Base-by-base conservation (phyloP, 1,140 invertebrate species). In the Tetramorium alpestre region DNA sequence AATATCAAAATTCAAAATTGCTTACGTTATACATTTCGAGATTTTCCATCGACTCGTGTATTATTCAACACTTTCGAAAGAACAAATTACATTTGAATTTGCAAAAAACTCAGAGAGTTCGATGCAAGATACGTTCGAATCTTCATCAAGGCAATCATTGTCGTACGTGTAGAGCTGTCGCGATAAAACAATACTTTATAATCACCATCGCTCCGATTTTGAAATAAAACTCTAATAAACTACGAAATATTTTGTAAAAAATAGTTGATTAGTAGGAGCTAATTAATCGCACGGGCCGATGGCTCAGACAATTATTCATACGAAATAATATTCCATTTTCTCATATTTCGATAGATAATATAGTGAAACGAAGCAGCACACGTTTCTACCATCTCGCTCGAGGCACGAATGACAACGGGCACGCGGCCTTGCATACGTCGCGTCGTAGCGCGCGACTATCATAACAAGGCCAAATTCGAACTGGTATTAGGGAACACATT, bases 1-100 rank as follows among this genome's bases (percentile, higher is more conserved):
- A 67, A 67, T 44, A 44, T 67, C 38, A 67, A 67, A 22, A 67
- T 67, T 67, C n/a, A 67, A 18, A 13, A 67, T 44, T 41, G 18
- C 33, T n/a, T 10, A 10, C 33, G 33, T 22, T 41, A 65, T 41
- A 65, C n/a, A 65, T 41, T 65, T 67, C n/a, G 10, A 67, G 16
- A 33, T 56, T 3, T 38, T 38, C 4, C 18, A 0, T 2, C 6
- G 6, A 18, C 38, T 64, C 60, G 16, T 2, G 7, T 44, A 8
- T 41, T 13, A 33, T 33, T 33, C 2, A 2, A 33, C 25, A 41
- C 22, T 22, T 67, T 2, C 38, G 2, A 65, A 41, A 41, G 0
- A 67, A 67, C 18, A 67, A 44, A 67, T 44, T 44, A 13, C 10
- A n/a, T 67, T 41, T 67, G 1, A 67, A 67, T 67, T 10, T 44